phyloP scores from a whole-genome alignment of 1,140 invertebrate genomes.

The Diploscapter pachys region DNA sequence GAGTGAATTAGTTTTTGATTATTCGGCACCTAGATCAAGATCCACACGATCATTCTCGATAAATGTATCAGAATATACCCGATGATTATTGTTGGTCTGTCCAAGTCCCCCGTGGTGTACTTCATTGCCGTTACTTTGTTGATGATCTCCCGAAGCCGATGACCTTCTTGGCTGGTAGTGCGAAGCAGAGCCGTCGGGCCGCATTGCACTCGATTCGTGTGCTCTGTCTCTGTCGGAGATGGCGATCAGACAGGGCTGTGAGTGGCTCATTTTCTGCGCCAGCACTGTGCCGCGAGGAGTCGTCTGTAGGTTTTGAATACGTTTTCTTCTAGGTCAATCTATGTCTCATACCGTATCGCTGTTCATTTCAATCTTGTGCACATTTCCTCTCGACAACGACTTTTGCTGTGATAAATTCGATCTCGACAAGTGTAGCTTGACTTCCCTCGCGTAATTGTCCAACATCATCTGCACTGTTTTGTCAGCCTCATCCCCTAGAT shows the following conservation, averaged over 20 bases:
- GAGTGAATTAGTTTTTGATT: constrained; percentile 29
- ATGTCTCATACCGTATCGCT: background rate
- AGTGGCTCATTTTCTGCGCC: constrained; percentile 20
- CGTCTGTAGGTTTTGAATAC: background rate
- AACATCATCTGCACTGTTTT: constrained; percentile 9
- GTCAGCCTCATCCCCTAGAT: constrained; percentile 1
- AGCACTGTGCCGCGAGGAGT: background rate
- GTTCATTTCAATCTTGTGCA: constrained; percentile 12
- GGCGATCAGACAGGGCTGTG: constrained; percentile 29
- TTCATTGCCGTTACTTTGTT: background rate
- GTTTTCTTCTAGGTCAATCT: background rate
- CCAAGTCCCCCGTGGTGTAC: constrained; percentile 1
- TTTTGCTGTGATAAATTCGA: constrained; percentile 9
- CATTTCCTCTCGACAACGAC: constrained; percentile 6
- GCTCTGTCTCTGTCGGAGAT: constrained; percentile 1
- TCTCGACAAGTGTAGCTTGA: constrained; percentile 12
- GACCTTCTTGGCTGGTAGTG: constrained; percentile 23
- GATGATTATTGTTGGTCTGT: background rate
- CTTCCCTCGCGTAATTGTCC: constrained; percentile 19
- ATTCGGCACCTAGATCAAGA: constrained; percentile 9
- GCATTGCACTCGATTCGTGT: background rate
- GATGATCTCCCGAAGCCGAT: constrained; percentile 29
- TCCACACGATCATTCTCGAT: background rate
- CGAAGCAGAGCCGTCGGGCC: background rate
- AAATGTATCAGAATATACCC: background rate